phyloP scores from a whole-genome alignment of 2,888 invertebrate genomes.

The Acanthosepion pharaonis region DNA sequence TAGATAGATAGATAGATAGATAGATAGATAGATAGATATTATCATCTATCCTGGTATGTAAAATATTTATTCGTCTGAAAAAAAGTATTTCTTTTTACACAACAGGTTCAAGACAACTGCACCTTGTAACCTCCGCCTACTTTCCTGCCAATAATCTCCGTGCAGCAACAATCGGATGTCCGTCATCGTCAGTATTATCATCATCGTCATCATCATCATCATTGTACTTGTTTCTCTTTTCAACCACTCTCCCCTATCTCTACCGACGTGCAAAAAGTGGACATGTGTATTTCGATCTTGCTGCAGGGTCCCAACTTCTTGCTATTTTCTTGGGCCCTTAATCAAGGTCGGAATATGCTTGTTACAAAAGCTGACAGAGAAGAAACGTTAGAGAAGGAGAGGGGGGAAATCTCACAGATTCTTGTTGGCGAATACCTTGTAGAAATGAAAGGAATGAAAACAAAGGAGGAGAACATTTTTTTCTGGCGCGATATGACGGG shows the following conservation, averaged over 20 bases:
- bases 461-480: too few relatives aligned
- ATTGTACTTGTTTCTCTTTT: neutral
- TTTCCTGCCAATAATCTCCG: neutral
- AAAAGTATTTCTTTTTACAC: neutral
- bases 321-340: slow-evolving; percentile 39
- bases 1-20: neutral
- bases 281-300: slow-evolving; percentile 43
- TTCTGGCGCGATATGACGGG: too few relatives aligned
- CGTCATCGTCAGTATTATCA: neutral
- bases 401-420: neutral
- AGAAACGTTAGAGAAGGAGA: neutral
- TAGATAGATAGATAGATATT: neutral
- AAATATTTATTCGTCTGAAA: neutral
- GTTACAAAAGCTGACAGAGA: neutral
- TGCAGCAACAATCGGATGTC: neutral
- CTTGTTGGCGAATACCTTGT: neutral
- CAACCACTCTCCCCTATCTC: too few relatives aligned
- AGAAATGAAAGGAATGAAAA: too few relatives aligned
- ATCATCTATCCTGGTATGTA: neutral
- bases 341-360: slow-evolving; percentile 44
- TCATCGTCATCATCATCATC: neutral
- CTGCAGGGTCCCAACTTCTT: slow-evolving; percentile 40
- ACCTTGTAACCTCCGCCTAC: too few relatives aligned
- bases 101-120: neutral
- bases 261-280: neutral